Evolutionary conservation across 2,888 invertebrate genomes (phyloP).

Genomic region (Sepioteuthis lessoniana): DNA sequence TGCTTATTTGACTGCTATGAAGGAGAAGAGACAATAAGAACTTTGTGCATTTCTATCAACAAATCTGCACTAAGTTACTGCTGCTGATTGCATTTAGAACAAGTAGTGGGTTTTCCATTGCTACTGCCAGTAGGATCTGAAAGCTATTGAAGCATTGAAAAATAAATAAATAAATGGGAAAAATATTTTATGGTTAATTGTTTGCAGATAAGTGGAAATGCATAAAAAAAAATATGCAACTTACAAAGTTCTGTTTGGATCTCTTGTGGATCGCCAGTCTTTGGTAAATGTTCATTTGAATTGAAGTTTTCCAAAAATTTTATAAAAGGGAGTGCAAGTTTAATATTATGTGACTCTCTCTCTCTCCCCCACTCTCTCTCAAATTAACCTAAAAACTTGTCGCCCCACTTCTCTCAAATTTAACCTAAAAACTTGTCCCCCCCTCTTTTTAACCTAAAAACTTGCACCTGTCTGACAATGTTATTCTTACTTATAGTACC

Average conservation of each 20-base stretch:
- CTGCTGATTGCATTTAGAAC: not conserved
- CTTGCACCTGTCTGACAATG: not conserved
- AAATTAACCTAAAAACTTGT: not conserved
- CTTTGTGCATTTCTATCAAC: not conserved
- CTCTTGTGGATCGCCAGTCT: not conserved
- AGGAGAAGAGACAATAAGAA: not conserved
- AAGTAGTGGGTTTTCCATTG: not conserved
- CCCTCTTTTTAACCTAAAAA: not conserved
- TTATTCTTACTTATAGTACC: no score
- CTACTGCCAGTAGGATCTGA: not conserved
- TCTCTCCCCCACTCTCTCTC: not conserved
- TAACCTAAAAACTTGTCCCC: not conserved
- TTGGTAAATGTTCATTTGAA: constrained; percentile 14
- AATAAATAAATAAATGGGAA: no score
- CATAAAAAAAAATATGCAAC: not conserved
- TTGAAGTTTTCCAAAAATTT: not conserved
- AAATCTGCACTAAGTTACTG: not conserved
- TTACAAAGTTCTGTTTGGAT: not conserved
- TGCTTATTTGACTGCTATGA: not conserved
- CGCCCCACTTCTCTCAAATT: no score
- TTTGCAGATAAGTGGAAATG: not conserved
- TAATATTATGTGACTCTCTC: not conserved
- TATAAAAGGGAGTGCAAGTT: not conserved
- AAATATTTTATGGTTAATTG: no score
- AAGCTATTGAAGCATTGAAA: no score